These are phyloP conservation scores for Pica pica DNA, from an alignment of 2,113 vertebrate species.

Conservation along the genomic window DNA sequence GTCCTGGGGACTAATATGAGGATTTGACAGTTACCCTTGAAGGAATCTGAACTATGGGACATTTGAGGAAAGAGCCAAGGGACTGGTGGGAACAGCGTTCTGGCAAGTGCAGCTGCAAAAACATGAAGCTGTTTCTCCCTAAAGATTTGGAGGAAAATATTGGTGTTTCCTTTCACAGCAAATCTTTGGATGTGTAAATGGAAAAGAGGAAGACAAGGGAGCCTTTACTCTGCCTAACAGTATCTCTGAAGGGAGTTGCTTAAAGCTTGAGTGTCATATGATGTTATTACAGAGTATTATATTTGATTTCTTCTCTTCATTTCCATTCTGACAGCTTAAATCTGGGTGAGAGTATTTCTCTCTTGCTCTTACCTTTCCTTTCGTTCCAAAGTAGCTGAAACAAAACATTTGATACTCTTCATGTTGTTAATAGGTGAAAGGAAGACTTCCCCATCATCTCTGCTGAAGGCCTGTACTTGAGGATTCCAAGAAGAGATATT, in stretches of 20 bases:
- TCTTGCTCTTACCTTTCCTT: neutral
- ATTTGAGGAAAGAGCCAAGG: neutral
- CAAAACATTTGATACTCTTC: neutral
- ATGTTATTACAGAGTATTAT: neutral
- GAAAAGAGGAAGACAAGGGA: conserved; percentile 4
- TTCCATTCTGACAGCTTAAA: neutral
- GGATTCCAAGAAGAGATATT: neutral
- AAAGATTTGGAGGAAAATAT: conserved; percentile 29
- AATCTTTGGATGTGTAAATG: neutral
- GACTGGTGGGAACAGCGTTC: neutral
- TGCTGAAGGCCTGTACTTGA: neutral
- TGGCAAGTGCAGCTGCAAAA: conserved; percentile 54
- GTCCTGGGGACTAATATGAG: neutral
- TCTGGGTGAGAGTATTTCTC: neutral
- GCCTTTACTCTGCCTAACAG: neutral
- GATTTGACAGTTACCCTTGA: neutral
- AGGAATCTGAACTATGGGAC: conserved; percentile 33
- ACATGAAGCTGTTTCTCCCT: conserved; percentile 26
- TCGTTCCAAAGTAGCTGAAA: neutral
- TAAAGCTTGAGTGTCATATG: neutral
- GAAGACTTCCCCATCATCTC: neutral
- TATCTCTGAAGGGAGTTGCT: neutral
- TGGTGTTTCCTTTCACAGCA: neutral
- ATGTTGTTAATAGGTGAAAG: neutral
- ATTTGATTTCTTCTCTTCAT: neutral